Base-by-base conservation (phyloP, 2,888 invertebrate genomes). In the Acleris holmiana region DNA sequence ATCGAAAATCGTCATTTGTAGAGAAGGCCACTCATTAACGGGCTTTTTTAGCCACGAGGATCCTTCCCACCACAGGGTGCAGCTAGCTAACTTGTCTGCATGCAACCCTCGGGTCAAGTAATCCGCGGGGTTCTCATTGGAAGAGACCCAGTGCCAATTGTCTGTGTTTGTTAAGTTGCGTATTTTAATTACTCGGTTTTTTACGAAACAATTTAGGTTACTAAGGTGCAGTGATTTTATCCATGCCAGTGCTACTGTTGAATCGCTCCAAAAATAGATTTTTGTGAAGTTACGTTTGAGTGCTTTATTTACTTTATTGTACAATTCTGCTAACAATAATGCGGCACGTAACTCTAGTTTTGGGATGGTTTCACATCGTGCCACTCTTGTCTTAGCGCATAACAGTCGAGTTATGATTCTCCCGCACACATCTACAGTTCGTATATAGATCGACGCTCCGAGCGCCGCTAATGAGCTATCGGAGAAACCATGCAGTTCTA, bases 31-130 rank as follows among this genome's bases (percentile, higher is more conserved):
- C 25, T 25, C 25, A 2, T 2, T 25, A 2, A 5, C 3, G 25
- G 40, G 40, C 7, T 40, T 40, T 10, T 18, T 18, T 18, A 47
- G 47, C 47, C 47, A 47, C 1, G 19, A 1, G 2, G 47, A 19
- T 10, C 47, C 47, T 19, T 47, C 19, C 47, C 47, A 47, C 47
- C 47, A 47, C 47, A 2, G 5, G 47, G 47, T 47, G 10, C 47
- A 47, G 10, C 10, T 4, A 0, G 18, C 18, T 7, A 47, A 19
- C 19, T 4, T 47, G 5, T 19, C 19, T 1, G 47, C 19, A 19
- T 47, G 19, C 19, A 47, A 10, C 5, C 47, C 19, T 10, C 47
- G 6, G 0, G 47, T 18, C 13, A 40, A 40, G 4, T 2, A 13
- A 13, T 40, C 40, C 4, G 40, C 10, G 15, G 40, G 15, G n/a